Conservation (phyloP, 2,113 vertebrate species). For the Nettapus auritus region DNA sequence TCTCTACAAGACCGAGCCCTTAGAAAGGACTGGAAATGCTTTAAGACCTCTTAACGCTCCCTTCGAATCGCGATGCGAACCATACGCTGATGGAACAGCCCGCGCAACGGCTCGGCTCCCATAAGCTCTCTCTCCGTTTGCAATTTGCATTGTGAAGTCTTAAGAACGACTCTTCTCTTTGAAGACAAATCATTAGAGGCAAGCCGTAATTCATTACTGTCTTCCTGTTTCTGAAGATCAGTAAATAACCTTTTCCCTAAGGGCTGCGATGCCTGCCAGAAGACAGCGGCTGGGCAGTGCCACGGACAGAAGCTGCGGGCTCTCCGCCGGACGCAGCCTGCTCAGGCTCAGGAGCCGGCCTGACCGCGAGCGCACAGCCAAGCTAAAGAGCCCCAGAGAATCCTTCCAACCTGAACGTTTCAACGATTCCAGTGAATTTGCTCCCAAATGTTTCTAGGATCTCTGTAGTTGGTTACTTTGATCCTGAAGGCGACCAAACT, state of each 20-base stretch:
- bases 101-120: background rate
- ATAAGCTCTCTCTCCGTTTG: background rate
- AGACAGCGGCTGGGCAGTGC: background rate
- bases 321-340: background rate
- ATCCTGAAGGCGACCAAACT: background rate
- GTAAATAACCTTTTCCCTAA: background rate
- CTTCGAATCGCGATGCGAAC: background rate
- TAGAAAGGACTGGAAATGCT: background rate
- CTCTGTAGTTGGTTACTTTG: background rate
- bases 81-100: background rate
- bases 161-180: background rate
- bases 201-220: background rate
- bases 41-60: background rate
- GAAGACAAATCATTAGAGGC: background rate
- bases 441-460: no score
- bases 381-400: background rate
- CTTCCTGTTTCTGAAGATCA: background rate
- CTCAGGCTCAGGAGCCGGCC: background rate
- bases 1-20: background rate
- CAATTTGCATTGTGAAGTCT: background rate
- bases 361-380: no score
- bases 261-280: rapidly evolving
- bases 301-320: rapidly evolving
- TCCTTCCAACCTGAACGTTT: no score
- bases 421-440: background rate